These are phyloP conservation scores for Lontra canadensis DNA, from an alignment of 2,113 vertebrate species.

Conservation along the genomic window DNA sequence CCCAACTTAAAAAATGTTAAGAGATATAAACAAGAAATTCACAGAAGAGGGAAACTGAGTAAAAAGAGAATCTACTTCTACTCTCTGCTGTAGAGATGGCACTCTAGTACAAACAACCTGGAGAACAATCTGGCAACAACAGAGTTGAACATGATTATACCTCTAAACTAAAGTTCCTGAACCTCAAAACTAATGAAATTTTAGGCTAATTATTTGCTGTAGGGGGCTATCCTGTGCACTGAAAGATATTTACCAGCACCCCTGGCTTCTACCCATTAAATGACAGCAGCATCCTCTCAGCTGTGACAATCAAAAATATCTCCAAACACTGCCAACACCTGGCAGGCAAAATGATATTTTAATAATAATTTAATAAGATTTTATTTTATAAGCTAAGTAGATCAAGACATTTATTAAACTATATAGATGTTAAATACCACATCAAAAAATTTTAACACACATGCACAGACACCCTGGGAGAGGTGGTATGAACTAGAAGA, in stretches of 20 bases:
- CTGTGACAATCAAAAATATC: background rate
- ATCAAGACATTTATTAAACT: background rate
- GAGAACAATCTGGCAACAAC: background rate
- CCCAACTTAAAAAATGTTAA: constrained; percentile 20
- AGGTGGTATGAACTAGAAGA: background rate
- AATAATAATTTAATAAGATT: background rate
- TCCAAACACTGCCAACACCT: background rate
- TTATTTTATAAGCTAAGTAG: constrained; percentile 9
- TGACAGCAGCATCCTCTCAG: background rate
- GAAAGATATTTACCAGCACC: background rate
- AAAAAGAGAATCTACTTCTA: background rate
- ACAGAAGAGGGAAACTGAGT: background rate
- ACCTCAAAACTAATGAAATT: background rate
- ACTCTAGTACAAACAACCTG: background rate
- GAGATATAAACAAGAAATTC: constrained; percentile 30
- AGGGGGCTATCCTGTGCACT: background rate
- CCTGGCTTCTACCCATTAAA: background rate
- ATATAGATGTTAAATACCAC: background rate
- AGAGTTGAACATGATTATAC: background rate
- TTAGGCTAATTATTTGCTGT: background rate
- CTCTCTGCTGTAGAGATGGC: background rate
- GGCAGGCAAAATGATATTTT: background rate
- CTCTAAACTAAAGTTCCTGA: background rate
- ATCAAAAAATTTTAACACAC: background rate
- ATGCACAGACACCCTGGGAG: background rate